Base-by-base conservation (phyloP, 1,140 invertebrate genomes). In the Sycophaga agraensis region DNA sequence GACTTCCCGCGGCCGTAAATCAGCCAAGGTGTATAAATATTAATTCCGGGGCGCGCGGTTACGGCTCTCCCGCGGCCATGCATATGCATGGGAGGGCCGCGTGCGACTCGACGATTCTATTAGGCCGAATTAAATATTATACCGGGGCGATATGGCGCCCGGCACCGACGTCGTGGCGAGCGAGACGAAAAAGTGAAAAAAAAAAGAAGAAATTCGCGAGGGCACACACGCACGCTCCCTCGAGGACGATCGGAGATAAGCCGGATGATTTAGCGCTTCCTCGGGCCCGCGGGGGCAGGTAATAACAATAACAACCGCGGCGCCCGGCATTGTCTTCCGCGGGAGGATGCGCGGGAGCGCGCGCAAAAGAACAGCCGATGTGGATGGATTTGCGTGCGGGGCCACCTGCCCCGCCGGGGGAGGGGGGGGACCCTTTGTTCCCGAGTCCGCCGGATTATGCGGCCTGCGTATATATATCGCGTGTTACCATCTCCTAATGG, bases 241-340 rank as follows among this genome's bases (percentile, higher is more conserved):
- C 57, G 42, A 19, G 43, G 53, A 19, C 45, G 40, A 62, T 62
- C 59, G n/a, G n/a, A 49, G 59, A 62, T 62, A 62, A 56, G 40
- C 31, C 55, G 56, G 37, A 62, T 62, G 53, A 62, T 62, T 62
- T 62, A 62, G 43, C 42, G 53, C 53, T 62, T 62, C 59, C 59
- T 49, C 45, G 51, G 8, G 34, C 59, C 40, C 45, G 59, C 11
- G 34, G 34, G 49, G 11, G 50, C 40, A 40, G 48, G 50, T 62
- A 62, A 62, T 62, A 62, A 62, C 43, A 42, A 62, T 35, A 45
- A n/a, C n/a, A n/a, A n/a, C n/a, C n/a, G n/a, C n/a, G n/a, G n/a
- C n/a, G n/a, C n/a, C n/a, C 59, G 45, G 59, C 53, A 62, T 62
- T 62, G 45, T 62, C 56, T 53, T 22, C 12, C 6, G n/a, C n/a